Conservation (phyloP, 2,888 invertebrate genomes). For the Aphrophora alni region DNA sequence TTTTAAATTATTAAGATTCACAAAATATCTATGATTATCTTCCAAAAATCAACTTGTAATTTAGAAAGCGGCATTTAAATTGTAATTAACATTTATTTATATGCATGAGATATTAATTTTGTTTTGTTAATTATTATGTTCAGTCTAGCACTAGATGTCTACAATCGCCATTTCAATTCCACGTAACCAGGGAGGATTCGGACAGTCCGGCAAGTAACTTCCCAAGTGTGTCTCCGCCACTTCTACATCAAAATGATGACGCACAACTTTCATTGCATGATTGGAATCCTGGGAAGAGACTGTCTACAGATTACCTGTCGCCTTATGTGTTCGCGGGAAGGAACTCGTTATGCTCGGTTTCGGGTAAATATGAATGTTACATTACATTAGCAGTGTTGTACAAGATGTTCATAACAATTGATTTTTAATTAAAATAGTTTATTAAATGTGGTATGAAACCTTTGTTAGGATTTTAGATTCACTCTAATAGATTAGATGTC, state of each 20-base stretch:
- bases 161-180: slow-evolving; percentile 22
- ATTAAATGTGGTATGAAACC: too few species aligned
- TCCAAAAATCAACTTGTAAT: too few species aligned
- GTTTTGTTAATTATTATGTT: not conserved
- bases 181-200: slow-evolving; percentile 26
- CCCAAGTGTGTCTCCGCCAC: slow-evolving; percentile 21
- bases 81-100: too few species aligned
- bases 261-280: slow-evolving; percentile 25
- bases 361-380: slow-evolving; percentile 55
- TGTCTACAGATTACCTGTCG: slow-evolving; percentile 54
- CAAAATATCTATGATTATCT: too few species aligned
- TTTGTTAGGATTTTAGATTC: too few species aligned
- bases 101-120: too few species aligned
- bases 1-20: too few species aligned
- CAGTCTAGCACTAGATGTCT: slow-evolving; percentile 27
- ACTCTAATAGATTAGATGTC: too few species aligned
- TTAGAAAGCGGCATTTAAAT: too few species aligned
- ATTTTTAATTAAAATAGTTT: too few species aligned
- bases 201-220: slow-evolving; percentile 16
- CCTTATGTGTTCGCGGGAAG: slow-evolving; percentile 60
- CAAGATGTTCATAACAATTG: too few species aligned
- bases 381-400: too few species aligned
- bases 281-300: slow-evolving; percentile 21
- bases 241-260: slow-evolving; percentile 13
- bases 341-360: slow-evolving; percentile 60